phyloP scores from a whole-genome alignment of 2,797 vertebrate genomes.

The Choloepus didactylus region DNA sequence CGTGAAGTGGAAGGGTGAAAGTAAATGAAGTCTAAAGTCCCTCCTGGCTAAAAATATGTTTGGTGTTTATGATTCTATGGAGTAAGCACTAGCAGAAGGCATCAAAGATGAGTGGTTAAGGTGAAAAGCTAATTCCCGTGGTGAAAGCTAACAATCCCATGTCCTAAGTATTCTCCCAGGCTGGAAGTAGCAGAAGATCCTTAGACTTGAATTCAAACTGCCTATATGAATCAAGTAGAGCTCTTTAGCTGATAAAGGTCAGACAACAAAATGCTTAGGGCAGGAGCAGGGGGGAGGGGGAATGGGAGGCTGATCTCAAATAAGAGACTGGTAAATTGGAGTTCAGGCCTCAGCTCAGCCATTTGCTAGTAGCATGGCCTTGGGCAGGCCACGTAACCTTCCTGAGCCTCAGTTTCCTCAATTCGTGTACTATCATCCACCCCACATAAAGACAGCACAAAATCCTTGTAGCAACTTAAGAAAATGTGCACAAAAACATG shows the following conservation, averaged over 20 bases:
- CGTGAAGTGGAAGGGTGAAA: neutral
- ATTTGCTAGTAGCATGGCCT: neutral
- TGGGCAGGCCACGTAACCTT: neutral
- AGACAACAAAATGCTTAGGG: neutral
- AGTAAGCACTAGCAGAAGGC: neutral
- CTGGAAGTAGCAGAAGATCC: neutral
- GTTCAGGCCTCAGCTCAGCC: neutral
- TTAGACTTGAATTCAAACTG: neutral
- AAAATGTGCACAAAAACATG: neutral
- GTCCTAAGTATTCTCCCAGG: neutral
- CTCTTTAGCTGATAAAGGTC: neutral
- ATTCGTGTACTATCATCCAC: neutral
- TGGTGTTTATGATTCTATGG: neutral
- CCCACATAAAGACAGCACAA: neutral
- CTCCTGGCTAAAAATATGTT: neutral
- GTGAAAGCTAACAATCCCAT: neutral
- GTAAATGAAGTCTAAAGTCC: neutral
- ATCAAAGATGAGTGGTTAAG: neutral
- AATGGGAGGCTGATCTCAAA: neutral
- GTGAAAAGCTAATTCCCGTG: neutral
- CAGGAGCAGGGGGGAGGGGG: neutral
- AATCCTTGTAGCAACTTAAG: neutral
- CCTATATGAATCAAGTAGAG: neutral
- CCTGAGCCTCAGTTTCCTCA: neutral
- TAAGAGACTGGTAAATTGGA: neutral